phyloP scores from a whole-genome alignment of 2,113 vertebrate species.

The Conger conger region DNA sequence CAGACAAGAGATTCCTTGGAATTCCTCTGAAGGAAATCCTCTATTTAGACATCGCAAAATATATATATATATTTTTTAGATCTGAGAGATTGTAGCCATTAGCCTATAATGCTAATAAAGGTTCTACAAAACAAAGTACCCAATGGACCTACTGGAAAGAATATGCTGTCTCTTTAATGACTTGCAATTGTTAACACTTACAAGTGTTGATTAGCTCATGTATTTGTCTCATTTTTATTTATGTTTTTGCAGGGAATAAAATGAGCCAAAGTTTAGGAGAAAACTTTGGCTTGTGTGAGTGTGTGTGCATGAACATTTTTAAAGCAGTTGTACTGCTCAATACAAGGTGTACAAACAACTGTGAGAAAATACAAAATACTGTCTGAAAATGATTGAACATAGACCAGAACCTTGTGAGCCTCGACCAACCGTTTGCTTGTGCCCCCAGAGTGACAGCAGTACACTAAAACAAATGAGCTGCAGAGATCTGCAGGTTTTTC shows the following conservation, averaged over 20 bases:
- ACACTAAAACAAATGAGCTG: constrained; percentile 7
- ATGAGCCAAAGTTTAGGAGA: no score
- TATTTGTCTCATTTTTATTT: not conserved
- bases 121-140: not conserved
- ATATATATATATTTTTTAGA: no score
- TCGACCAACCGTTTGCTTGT: not conserved
- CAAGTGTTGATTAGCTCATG: not conserved
- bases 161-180: not conserved
- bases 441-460: not conserved
- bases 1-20: no score
- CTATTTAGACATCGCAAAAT: no score
- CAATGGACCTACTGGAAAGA: not conserved
- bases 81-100: not conserved
- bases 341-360: not conserved
- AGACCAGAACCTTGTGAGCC: not conserved
- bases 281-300: not conserved
- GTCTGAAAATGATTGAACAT: not conserved
- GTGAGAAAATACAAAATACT: not conserved
- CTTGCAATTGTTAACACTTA: not conserved
- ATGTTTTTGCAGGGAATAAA: no score
- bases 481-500: not conserved
- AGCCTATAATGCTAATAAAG: not conserved
- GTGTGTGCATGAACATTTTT: no score
- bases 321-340: not conserved
- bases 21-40: no score